These are phyloP conservation scores for Oreochromis tanganicae DNA, from an alignment of 2,113 vertebrate species.

Conservation along the genomic window DNA sequence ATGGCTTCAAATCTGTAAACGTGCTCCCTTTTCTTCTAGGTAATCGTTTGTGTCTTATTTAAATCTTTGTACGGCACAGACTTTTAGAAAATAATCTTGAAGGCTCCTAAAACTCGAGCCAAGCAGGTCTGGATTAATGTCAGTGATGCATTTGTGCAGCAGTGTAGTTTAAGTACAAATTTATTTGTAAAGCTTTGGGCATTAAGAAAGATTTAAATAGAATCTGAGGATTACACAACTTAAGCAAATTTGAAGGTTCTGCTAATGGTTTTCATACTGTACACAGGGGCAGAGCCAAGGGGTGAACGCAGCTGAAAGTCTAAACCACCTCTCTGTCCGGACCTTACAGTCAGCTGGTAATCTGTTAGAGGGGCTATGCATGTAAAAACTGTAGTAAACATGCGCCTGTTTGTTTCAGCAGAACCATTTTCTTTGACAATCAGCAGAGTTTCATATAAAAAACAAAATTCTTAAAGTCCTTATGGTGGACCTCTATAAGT, in stretches of 20 bases:
- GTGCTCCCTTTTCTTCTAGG: neutral
- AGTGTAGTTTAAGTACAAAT: neutral
- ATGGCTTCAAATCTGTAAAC: neutral
- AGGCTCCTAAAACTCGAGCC: neutral
- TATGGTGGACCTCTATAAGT: neutral
- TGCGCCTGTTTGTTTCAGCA: neutral
- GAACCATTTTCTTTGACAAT: neutral
- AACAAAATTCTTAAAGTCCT: neutral
- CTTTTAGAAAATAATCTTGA: neutral
- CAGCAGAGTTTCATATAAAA: neutral
- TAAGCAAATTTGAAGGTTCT: neutral
- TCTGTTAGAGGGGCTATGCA: neutral
- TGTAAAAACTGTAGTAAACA: neutral
- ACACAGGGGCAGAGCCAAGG: neutral
- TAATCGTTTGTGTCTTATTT: neutral
- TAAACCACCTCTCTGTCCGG: neutral
- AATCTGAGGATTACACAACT: neutral
- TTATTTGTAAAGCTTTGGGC: neutral
- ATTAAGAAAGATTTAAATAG: neutral
- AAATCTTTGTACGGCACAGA: neutral
- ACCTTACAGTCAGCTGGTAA: neutral
- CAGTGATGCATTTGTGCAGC: neutral
- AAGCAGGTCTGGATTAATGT: neutral
- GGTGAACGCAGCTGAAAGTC: neutral
- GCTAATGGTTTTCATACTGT: neutral